Percentiles rank a stretch among this genome's conserved stretches.
Conservation (phyloP, 2,888 invertebrate genomes). For the Caenorhabditis uteleia region DNA sequence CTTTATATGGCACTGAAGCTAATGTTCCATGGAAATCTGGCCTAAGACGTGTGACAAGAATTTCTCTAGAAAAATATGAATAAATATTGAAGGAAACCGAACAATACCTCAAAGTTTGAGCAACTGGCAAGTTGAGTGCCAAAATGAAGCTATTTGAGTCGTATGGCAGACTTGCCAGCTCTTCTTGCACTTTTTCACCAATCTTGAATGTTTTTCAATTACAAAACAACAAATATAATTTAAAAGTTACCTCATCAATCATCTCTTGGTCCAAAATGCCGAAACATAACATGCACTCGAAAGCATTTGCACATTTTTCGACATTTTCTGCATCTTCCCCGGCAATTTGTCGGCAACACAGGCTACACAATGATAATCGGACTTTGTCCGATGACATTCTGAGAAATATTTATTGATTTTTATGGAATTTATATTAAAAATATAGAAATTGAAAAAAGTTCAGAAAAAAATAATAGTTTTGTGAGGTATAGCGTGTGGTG, state of each 20-base stretch:
- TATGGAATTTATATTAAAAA: neutral
- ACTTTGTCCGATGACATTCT: neutral
- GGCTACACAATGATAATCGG: slow-evolving; percentile 18
- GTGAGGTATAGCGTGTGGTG: neutral
- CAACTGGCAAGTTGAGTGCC: slow-evolving; percentile 62
- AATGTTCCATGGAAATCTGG: slow-evolving; percentile 57
- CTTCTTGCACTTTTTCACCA: slow-evolving; percentile 27
- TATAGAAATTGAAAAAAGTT: neutral
- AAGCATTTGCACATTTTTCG: slow-evolving; percentile 14
- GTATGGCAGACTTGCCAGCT: slow-evolving; percentile 52
- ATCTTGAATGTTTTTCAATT: neutral
- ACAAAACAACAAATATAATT: neutral
- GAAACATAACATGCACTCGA: slow-evolving; percentile 51
- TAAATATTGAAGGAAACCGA: slow-evolving; percentile 27
- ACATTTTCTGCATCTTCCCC: slow-evolving; percentile 37
- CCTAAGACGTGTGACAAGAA: slow-evolving; percentile 22
- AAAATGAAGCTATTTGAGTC: slow-evolving; percentile 63
- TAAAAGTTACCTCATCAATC: slow-evolving; percentile 43
- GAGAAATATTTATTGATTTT: no score
- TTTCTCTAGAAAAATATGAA: slow-evolving; percentile 20
- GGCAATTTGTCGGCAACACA: slow-evolving; percentile 44
- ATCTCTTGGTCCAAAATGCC: slow-evolving; percentile 51
- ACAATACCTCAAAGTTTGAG: slow-evolving; percentile 57
- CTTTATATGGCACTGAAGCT: slow-evolving; percentile 51
- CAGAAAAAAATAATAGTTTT: neutral